Conservation (phyloP, 2,113 vertebrate species). For the Epinephelus moara region DNA sequence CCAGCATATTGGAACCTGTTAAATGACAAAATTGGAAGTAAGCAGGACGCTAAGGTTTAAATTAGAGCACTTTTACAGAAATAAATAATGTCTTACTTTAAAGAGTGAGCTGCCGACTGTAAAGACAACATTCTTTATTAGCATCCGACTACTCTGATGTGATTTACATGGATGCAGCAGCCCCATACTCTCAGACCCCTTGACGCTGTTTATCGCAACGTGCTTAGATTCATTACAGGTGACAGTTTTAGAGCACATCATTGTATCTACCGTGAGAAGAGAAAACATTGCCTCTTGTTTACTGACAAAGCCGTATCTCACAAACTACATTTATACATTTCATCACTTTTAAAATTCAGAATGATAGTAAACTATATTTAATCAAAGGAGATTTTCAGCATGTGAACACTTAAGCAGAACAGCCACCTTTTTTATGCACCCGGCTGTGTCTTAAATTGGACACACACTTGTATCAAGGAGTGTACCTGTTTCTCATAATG, state of each 20-base stretch:
- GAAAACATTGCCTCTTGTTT: slow-evolving; percentile 60
- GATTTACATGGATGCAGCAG: slow-evolving; percentile 69
- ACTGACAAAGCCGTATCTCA: slow-evolving; percentile 50
- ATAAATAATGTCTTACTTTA: slow-evolving; percentile 41
- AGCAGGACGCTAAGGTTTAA: slow-evolving; percentile 18
- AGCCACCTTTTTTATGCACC: slow-evolving; percentile 10
- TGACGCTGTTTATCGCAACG: slow-evolving; percentile 57
- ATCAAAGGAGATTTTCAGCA: slow-evolving; percentile 27
- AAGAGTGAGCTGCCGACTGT: slow-evolving; percentile 27
- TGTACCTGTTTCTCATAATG: slow-evolving; percentile 37
- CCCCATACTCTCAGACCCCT: slow-evolving; percentile 52
- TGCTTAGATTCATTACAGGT: slow-evolving; percentile 75
- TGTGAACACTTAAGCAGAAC: slow-evolving; percentile 1
- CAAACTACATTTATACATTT: slow-evolving; percentile 51
- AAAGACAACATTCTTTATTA: slow-evolving; percentile 52
- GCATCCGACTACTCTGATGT: slow-evolving; percentile 50
- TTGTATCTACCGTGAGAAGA: slow-evolving; percentile 51
- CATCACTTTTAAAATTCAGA: slow-evolving; percentile 42
- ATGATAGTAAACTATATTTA: slow-evolving; percentile 38
- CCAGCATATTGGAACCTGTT: slow-evolving; percentile 5
- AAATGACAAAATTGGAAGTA: slow-evolving; percentile 10
- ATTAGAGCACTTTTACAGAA: slow-evolving; percentile 17
- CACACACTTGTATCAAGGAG: slow-evolving; percentile 20
- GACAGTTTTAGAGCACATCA: slow-evolving; percentile 76
- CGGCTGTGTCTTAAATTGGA: slow-evolving; percentile 43